Evolutionary conservation across 2,797 vertebrate genomes (phyloP).

Genomic region (Cottoperca gobio): DNA sequence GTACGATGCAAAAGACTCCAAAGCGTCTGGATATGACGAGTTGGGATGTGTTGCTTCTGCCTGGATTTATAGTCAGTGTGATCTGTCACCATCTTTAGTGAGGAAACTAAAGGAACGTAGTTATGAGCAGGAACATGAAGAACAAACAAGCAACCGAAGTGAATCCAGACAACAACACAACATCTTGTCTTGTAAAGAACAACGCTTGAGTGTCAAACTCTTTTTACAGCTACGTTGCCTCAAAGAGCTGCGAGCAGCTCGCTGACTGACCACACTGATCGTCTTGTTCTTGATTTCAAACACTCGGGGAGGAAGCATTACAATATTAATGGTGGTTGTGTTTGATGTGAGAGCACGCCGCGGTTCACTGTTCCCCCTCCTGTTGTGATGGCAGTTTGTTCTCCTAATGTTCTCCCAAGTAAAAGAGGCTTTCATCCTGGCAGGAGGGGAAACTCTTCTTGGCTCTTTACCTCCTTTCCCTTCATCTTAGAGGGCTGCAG

Average conservation of each 20-base stretch:
- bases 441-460: slow-evolving; percentile 77
- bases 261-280: slow-evolving; percentile 62
- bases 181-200: not conserved
- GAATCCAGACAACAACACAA: not conserved
- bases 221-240: slow-evolving; percentile 9
- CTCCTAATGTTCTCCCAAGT: slow-evolving; percentile 86
- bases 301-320: slow-evolving; percentile 67
- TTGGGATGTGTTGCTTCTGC: too few relatives aligned
- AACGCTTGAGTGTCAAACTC: not conserved
- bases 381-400: slow-evolving; percentile 84
- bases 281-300: slow-evolving; percentile 63
- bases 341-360: slow-evolving; percentile 84
- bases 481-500: slow-evolving; percentile 57
- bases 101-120: slow-evolving; percentile 9
- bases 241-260: slow-evolving; percentile 46
- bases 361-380: slow-evolving; percentile 84
- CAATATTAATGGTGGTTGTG: slow-evolving; percentile 76
- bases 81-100: slow-evolving; percentile 3
- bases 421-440: slow-evolving; percentile 86
- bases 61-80: not conserved
- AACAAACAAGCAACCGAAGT: not conserved
- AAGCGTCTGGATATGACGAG: too few relatives aligned
- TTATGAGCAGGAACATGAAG: not conserved
- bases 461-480: slow-evolving; percentile 61
- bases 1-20: too few relatives aligned